These are phyloP conservation scores for Gymnogyps californianus DNA, from an alignment of 2,113 vertebrate species.

Conservation along the genomic window DNA sequence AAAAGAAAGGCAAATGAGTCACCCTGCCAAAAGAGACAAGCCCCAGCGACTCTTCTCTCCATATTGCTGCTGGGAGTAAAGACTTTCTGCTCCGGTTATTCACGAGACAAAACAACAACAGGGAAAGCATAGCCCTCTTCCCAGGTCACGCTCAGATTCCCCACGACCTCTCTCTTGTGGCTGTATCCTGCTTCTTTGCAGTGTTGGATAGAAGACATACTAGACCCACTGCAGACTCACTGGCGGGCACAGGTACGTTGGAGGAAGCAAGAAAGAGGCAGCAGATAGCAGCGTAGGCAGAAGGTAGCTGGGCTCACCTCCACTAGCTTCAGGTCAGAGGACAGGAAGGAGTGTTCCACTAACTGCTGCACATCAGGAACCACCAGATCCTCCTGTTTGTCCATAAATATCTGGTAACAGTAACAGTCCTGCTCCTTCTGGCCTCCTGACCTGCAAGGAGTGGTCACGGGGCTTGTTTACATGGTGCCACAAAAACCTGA, in stretches of 20 bases:
- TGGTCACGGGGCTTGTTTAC: neutral
- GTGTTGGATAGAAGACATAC: neutral
- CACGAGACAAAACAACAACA: neutral
- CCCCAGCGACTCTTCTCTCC: neutral
- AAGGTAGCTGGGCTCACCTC: constrained; percentile 71
- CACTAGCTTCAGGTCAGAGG: constrained; percentile 77
- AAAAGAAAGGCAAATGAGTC: neutral
- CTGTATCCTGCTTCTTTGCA: neutral
- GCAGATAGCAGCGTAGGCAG: neutral
- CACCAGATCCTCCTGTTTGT: constrained; percentile 83
- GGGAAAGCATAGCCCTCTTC: neutral
- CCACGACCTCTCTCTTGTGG: neutral
- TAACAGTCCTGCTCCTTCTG: constrained; percentile 82
- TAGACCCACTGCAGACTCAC: neutral
- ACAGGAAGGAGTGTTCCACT: constrained; percentile 86
- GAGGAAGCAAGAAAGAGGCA: neutral
- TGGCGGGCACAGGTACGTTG: neutral
- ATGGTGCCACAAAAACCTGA: neutral
- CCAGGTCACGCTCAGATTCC: neutral
- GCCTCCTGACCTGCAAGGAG: constrained; percentile 64
- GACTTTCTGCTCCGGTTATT: neutral
- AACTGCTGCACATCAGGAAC: constrained; percentile 88
- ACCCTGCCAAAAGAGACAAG: neutral
- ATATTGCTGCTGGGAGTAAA: neutral
- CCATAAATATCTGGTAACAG: constrained; percentile 91